Conservation (phyloP, 2,113 vertebrate species). For the Lanius ludovicianus region DNA sequence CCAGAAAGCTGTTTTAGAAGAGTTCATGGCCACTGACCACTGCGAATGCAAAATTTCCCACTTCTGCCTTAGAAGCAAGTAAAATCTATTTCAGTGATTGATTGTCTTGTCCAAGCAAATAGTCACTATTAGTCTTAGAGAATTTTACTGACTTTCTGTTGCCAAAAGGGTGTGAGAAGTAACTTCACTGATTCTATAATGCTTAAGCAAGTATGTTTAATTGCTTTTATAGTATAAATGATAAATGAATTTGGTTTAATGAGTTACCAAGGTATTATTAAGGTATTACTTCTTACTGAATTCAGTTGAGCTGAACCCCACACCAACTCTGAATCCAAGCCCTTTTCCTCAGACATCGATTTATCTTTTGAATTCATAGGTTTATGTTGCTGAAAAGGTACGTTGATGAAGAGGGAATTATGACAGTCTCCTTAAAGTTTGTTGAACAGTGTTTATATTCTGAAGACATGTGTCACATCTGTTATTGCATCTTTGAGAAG, state of each 20-base stretch:
- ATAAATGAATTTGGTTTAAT: neutral
- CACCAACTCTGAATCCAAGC: neutral
- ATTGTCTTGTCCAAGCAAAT: neutral
- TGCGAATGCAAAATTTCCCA: conserved; percentile 23
- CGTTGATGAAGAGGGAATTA: neutral
- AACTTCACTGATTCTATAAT: neutral
- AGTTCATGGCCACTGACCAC: neutral
- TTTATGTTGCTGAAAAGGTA: neutral
- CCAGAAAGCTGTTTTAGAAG: neutral
- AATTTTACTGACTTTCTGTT: neutral
- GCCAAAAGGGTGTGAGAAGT: neutral
- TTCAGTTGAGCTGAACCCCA: neutral
- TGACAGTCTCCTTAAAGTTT: neutral
- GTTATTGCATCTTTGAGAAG: neutral
- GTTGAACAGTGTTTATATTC: neutral
- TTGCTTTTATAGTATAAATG: neutral
- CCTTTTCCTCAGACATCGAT: neutral
- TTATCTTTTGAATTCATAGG: neutral
- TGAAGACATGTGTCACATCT: neutral
- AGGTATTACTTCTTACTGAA: neutral
- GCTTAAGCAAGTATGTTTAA: neutral
- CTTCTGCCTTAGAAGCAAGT: neutral
- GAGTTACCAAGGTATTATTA: neutral
- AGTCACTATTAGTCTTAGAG: neutral
- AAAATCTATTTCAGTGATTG: neutral